Evolutionary conservation across 2,888 invertebrate species (phyloP), one percentile per base, ranked within the genome.

Genomic region (Ectemnius cavifrons): DNA sequence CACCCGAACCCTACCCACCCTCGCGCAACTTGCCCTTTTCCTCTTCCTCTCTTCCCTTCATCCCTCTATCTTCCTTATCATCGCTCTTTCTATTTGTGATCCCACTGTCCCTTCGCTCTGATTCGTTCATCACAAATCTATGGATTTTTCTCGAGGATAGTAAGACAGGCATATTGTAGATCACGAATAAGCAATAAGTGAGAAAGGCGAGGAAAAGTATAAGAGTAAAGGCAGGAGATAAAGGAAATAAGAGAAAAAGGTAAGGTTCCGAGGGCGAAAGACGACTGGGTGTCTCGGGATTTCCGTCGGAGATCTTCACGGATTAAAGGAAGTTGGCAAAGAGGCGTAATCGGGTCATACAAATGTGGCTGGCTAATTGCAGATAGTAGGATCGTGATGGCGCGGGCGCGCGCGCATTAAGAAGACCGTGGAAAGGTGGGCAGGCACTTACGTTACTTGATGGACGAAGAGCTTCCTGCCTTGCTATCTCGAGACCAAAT

Each of bases 351-450:
- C 84, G 79, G 83, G 79, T 86, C 83, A 79, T 85, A 87, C 79
- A 85, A 88, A 88, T 86, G 86, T 85, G 77, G 75, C 78, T 77
- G 82, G 81, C 80, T 86, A 84, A 85, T 81, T 84, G 81, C 71
- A 82, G 84, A 84, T 81, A 81, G 85, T 66, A 70, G 63, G 75
- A 71, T 75, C 61, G 70, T 70, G 69, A 52, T 37, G 37, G 37
- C 37, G 37, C 37, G 45, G 23, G 75, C 49, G 71, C 73, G 75
- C 49, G 71, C 73, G 70, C 71, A 74, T 75, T 74, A 75, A 80
- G 71, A 59, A 66, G 20, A 6, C 65, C 47, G 47, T 23, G 11
- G 74, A 67, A 72, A 80, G 67, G 72, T 61, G 80, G 67, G 65
- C 14, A 60, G 57, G 71, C 64, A 65, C 65, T 71, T 65, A 63